Base-by-base conservation (phyloP, 2,113 vertebrate genomes). In the Callionymus lyra region DNA sequence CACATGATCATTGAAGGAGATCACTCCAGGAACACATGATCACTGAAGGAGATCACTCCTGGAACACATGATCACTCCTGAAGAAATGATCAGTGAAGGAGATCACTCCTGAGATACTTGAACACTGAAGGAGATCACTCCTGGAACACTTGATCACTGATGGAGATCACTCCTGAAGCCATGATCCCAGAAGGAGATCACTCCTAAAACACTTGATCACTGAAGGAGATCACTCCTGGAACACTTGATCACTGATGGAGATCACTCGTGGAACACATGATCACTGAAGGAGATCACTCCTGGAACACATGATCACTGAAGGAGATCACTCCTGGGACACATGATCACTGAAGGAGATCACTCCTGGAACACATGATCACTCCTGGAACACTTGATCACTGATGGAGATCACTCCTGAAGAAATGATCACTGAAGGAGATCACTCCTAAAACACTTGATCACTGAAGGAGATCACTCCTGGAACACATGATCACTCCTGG, bases 371-470 rank as follows among this genome's bases (percentile, higher is more conserved):
- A n/a, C n/a, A n/a, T n/a, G n/a, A n/a, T n/a, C n/a, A n/a, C n/a
- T 90, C 90, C 94, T 95, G 27, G 12, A 19, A 27, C 2, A 8
- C 18, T 19, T 34, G 10, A 32, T 33, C 9, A 2, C 15, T 6
- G 6, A 12, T 12, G 4, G 8, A 31, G 10, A 13, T 16, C n/a
- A n/a, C n/a, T n/a, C n/a, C n/a, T n/a, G 12, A 19, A 27, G 1
- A 8, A 19, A 19, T 34, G 10, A 32, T 33, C 9, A 2, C 15
- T 6, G 6, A 12, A 16, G 4, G 8, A 31, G 10, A 13, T 16
- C n/a, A n/a, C n/a, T 90, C 90, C 94, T 95, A 21, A 12, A 19
- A 27, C 2, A 8, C 18, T 19, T 34, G 10, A 32, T 33, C 9
- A 2, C 15, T 6, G 6, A 12, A 16, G 4, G 8, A 31, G 10